Evolutionary conservation across 2,113 vertebrate species (phyloP), one percentile per base, ranked within the genome.

Genomic region (Erpornis zantholeuca): DNA sequence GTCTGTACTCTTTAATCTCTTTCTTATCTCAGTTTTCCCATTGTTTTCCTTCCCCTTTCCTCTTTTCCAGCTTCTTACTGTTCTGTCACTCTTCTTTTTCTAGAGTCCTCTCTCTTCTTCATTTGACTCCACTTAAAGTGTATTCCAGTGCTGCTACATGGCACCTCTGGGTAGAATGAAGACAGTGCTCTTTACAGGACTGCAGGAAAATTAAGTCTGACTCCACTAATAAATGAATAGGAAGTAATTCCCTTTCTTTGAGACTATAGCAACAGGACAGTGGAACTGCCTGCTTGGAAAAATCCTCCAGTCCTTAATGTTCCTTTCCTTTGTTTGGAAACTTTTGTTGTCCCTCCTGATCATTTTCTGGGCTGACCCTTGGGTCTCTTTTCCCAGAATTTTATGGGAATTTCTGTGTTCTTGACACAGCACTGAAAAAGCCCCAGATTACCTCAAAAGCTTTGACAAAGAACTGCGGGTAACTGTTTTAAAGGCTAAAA

Each of bases 1-100:
- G 1, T 78, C 22, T 78, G 17, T 49, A 24, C 7, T n/a, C 9
- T 70, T 88, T 54, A 70, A 65, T 23, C 2, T 42, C 11, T 77
- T 81, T 50, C 17, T 70, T 23, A 27, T 50, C 3, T 40, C 6
- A 63, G 4, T 54, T 60, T 35, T 23, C 6, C 22, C 4, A 35
- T 0, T 9, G 9, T 38, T 22, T 18, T 47, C 12, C 7, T 42
- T 71, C 4, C 3, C 7, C 1, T 54, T 60, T 68, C 6, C 11
- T 50, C 27, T 70, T 49, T 70, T 70, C 4, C 45, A 60, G 1
- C 4, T 75, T 53, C 36, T 75, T 47, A n/a, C 3, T 49, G 6
- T n/a, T 45, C 10, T 57, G 12, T 44, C n/a, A 7, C 2, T n/a
- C 59, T 66, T 10, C 5, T 64, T 59, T 79, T 63, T 50, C 22